phyloP scores from a whole-genome alignment of 30 jellyfish, hydroid and myxozoan species.

The Sanderia malayensis region DNA sequence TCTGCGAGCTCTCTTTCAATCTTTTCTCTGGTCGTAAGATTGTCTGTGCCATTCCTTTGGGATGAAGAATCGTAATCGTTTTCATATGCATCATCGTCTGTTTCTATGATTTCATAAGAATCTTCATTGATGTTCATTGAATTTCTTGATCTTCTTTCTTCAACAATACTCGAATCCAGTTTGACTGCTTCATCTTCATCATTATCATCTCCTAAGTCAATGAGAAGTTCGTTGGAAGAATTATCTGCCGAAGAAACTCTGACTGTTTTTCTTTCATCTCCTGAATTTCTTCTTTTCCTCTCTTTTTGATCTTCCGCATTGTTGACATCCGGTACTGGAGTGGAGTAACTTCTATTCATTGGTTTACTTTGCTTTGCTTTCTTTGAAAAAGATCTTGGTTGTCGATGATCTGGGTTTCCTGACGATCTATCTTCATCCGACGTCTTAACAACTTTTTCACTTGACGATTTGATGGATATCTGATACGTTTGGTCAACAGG shows the following conservation, averaged over 20 bases:
- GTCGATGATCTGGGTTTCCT: no score
- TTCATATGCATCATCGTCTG: not conserved
- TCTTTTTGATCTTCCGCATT: conserved; percentile 17
- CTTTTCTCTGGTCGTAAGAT: not conserved
- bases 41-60: not conserved
- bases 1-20: conserved; percentile 1
- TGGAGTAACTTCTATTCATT: conserved; percentile 41
- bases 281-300: not conserved
- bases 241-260: conserved; percentile 30
- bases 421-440: no score
- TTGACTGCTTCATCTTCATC: conserved; percentile 22
- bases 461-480: conserved; percentile 9
- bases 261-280: conserved; percentile 19
- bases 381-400: conserved; percentile 14
- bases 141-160: conserved; percentile 31
- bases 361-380: conserved; percentile 4
- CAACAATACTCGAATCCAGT: conserved; percentile 19
- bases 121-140: conserved; percentile 17
- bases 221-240: not conserved
- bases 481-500: conserved; percentile 6
- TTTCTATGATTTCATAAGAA: not conserved
- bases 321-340: conserved; percentile 17
- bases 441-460: no score
- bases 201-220: not conserved
- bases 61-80: not conserved